A percentile compares a stretch with the other conserved stretches of the same genome.
phyloP scores from a whole-genome alignment of 2,888 invertebrate genomes.

The Sminthurinus aureus region DNA sequence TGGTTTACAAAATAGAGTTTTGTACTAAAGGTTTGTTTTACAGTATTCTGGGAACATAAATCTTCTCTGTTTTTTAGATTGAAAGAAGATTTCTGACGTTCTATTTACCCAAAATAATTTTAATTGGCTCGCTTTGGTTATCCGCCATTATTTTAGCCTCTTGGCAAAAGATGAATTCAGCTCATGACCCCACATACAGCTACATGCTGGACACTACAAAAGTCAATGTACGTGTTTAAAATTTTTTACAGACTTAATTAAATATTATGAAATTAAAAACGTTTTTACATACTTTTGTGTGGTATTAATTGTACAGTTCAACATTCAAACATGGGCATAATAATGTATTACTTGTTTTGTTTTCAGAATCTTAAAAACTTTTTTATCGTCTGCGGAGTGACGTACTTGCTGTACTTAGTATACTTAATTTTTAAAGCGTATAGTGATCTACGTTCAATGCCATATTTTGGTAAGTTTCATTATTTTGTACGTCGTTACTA shows the following conservation, averaged over 20 bases:
- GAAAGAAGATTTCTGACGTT: slow-evolving; percentile 85
- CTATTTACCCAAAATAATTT: slow-evolving; percentile 86
- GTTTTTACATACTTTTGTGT: no score
- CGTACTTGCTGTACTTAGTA: slow-evolving; percentile 86
- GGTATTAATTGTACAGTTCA: slow-evolving; percentile 30
- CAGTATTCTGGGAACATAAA: neutral
- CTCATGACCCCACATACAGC: slow-evolving; percentile 91
- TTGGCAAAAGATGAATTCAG: slow-evolving; percentile 89
- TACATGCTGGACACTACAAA: slow-evolving; percentile 84
- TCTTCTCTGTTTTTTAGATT: slow-evolving; percentile 70
- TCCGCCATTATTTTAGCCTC: slow-evolving; percentile 84
- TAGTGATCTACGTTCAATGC: slow-evolving; percentile 94
- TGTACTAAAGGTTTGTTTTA: no score
- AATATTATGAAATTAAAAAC: neutral
- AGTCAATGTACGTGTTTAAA: slow-evolving; percentile 73
- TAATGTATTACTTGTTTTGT: slow-evolving; percentile 43
- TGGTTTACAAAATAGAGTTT: no score
- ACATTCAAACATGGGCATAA: neutral
- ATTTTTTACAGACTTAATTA: neutral
- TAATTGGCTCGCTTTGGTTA: slow-evolving; percentile 87
- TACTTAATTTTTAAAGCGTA: slow-evolving; percentile 88
- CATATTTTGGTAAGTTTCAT: slow-evolving; percentile 87
- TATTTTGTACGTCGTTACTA: no score
- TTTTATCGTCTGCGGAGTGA: slow-evolving; percentile 83
- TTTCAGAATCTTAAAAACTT: slow-evolving; percentile 86